A percentile compares a stretch with the other conserved stretches of the same genome.
phyloP scores from a whole-genome alignment of 2,113 vertebrate genomes.

The Apaloderma vittatum region DNA sequence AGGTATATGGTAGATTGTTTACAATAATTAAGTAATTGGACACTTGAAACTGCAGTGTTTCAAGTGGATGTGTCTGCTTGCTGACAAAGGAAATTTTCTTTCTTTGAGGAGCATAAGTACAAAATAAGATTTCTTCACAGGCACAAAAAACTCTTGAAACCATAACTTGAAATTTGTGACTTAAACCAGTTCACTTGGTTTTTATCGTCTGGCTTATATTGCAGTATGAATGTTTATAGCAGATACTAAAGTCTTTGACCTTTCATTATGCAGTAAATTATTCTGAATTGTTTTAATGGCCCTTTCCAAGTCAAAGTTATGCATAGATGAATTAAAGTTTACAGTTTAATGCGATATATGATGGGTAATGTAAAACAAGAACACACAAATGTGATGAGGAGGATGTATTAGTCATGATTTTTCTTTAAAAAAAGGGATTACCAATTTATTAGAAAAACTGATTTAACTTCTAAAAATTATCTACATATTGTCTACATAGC shows the following conservation, averaged over 20 bases:
- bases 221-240: conserved; percentile 17
- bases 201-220: not conserved
- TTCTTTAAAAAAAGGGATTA: not conserved
- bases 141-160: not conserved
- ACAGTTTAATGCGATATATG: not conserved
- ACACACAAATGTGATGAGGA: not conserved
- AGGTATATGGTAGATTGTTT: not conserved
- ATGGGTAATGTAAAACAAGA: not conserved
- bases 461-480: not conserved
- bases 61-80: not conserved
- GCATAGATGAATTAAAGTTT: not conserved
- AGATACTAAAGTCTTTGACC: conserved; percentile 23
- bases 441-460: not conserved
- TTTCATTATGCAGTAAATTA: conserved; percentile 13
- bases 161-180: not conserved
- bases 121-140: not conserved
- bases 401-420: not conserved
- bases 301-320: not conserved
- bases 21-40: not conserved
- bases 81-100: not conserved
- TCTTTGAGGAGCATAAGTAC: not conserved
- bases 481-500: not conserved
- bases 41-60: not conserved
- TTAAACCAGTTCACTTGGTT: not conserved
- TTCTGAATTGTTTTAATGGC: conserved; percentile 2